These are phyloP conservation scores for Drosophila villosipedis DNA, from an alignment of 2,888 invertebrate genomes.

Conservation along the genomic window DNA sequence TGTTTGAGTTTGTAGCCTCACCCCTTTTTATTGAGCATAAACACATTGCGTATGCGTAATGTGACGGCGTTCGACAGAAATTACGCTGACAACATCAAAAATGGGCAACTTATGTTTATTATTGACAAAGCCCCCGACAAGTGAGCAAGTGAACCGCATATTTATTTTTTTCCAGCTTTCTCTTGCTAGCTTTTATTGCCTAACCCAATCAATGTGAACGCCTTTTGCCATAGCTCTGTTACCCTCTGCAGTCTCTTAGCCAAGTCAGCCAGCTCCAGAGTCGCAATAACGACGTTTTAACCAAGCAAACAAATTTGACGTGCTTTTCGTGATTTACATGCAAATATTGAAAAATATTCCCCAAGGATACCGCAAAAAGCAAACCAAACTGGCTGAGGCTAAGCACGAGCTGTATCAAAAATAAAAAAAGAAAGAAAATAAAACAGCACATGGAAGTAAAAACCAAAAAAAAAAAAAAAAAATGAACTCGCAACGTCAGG, in stretches of 20 bases:
- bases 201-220: constrained; percentile 75
- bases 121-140: constrained; percentile 62
- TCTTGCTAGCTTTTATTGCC: constrained; percentile 58
- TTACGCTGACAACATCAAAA: constrained; percentile 69
- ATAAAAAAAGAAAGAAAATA: constrained; percentile 11
- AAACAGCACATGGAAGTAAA: background rate
- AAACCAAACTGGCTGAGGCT: constrained; percentile 60
- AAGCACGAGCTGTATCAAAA: constrained; percentile 42
- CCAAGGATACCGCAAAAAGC: constrained; percentile 77
- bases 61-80: constrained; percentile 49
- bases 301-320: constrained; percentile 82
- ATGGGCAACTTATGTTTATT: constrained; percentile 76
- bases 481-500: constrained; percentile 52
- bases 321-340: constrained; percentile 83
- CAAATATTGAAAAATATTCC: constrained; percentile 83
- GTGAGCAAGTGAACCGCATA: constrained; percentile 36
- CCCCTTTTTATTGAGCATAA: background rate
- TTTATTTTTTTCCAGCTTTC: background rate
- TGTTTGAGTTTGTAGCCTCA: constrained; percentile 7
- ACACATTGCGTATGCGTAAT: constrained; percentile 62
- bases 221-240: constrained; percentile 25
- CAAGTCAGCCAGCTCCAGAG: constrained; percentile 38
- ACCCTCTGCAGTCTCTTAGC: background rate
- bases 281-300: constrained; percentile 79
- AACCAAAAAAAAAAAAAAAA: constrained; percentile 15